Base-by-base conservation (phyloP, 1,140 invertebrate species). In the Maconellicoccus hirsutus region DNA sequence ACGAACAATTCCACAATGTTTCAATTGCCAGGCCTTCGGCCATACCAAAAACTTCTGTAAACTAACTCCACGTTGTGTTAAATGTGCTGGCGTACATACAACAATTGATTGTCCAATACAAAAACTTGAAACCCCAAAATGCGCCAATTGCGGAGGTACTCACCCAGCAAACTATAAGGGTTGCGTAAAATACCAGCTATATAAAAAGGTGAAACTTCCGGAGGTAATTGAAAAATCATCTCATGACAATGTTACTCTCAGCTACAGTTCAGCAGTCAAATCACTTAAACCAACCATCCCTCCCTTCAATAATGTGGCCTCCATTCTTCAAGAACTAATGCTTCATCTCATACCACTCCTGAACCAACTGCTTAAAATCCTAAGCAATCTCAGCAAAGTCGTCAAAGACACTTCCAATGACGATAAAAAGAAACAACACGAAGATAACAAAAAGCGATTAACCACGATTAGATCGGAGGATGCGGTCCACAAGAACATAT, bases 91-190 rank as follows among this genome's bases (percentile, higher is more conserved):
- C 27, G 69, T 76, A 12, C 79, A 81, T 70, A 16, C 38, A 8
- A 75, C 76, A 7, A 71, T 76, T 76, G 77, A 76, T 74, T 82
- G 80, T 76, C 75, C 27, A 23, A 78, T 79, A 75, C 33, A 59
- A 10, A 39, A 73, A 69, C 8, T 39, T 1, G 38, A 59, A 0
- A 27, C 27, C 1, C 25, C 76, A 39, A 78, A 70, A 73, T 81
- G 78, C 74, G 74, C 71, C 0, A 73, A 75, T 8, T 81, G 79
- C 69, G 61, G 74, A 7, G 74, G 77, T 38, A 70, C 76, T 12
- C 79, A 81, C 59, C 74, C 78, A 69, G 78, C 78, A 14, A 80
- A 77, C 72, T 79, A 78, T 59, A 76, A 74, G 74, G 77, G 77
- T 0, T 79, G 78, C 69, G 12, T 2, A 22, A 72, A 76, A 8